Conservation (phyloP, 1,140 invertebrate species). For the Agraylea sexmaculata region DNA sequence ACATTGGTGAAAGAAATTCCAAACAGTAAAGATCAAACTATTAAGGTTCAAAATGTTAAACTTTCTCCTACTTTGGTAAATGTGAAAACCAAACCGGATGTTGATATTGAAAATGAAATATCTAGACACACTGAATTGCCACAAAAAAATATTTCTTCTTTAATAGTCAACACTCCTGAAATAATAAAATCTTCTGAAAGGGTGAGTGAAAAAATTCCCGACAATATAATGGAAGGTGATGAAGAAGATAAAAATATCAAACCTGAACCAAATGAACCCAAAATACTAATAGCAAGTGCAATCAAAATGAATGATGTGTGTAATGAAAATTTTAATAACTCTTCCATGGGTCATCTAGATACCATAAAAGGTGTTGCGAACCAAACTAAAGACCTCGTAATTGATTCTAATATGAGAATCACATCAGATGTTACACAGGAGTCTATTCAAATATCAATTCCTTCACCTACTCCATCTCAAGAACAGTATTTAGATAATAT, state of each 20-base stretch:
- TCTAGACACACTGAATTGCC: conserved; percentile 38
- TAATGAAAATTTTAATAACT: background rate
- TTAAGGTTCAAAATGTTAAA: conserved; percentile 13
- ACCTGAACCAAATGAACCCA: conserved; percentile 30
- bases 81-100: conserved; percentile 27
- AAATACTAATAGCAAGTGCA: background rate
- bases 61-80: background rate
- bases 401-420: conserved; percentile 39
- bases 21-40: conserved; percentile 15
- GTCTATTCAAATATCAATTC: conserved; percentile 48
- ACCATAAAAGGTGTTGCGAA: conserved; percentile 38
- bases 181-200: conserved; percentile 39
- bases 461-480: conserved; percentile 47
- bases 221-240: conserved; percentile 41
- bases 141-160: conserved; percentile 20
- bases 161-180: conserved; percentile 11
- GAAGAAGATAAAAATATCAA: conserved; percentile 39
- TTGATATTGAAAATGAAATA: conserved; percentile 38
- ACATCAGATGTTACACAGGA: conserved; percentile 42
- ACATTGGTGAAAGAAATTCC: background rate
- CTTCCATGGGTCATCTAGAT: conserved; percentile 24
- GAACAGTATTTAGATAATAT: conserved; percentile 48
- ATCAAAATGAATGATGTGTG: background rate
- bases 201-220: conserved; percentile 39
- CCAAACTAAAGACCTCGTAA: conserved; percentile 38